Conservation (phyloP, 1,140 invertebrate genomes). For the Danaus plexippus region DNA sequence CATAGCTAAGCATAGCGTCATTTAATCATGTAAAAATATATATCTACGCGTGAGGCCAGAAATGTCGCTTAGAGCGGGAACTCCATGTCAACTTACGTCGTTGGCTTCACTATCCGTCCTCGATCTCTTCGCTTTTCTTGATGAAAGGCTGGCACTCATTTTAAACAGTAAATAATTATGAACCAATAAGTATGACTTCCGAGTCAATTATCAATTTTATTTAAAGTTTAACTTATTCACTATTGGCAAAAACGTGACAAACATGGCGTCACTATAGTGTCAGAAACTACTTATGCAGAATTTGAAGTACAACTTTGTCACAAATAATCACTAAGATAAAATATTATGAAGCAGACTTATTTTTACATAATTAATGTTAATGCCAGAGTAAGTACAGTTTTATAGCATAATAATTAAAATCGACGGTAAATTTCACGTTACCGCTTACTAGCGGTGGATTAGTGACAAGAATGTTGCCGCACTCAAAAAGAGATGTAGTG, state of each 20-base stretch:
- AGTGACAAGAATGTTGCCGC: no score
- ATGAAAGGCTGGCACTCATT: conserved; percentile 38
- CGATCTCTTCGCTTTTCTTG: conserved; percentile 36
- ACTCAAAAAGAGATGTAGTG: no score
- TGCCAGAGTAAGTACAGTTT: not conserved
- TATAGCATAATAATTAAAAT: not conserved
- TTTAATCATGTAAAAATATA: conserved; percentile 25
- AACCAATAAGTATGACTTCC: conserved; percentile 18
- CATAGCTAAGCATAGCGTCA: conserved; percentile 22
- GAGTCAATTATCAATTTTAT: conserved; percentile 26
- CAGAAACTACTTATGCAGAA: conserved; percentile 10
- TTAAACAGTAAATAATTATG: conserved; percentile 17
- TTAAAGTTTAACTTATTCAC: conserved; percentile 43
- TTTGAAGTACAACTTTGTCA: conserved; percentile 4
- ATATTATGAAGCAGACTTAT: not conserved
- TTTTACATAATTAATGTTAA: not conserved
- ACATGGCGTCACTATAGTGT: conserved; percentile 48
- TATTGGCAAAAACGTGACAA: conserved; percentile 63
- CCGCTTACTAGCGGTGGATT: conserved; percentile 4
- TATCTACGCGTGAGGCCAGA: conserved; percentile 42
- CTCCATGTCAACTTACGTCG: conserved; percentile 44
- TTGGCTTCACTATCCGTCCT: conserved; percentile 30
- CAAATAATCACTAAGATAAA: conserved; percentile 5
- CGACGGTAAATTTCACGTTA: conserved; percentile 20
- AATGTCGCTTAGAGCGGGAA: conserved; percentile 46